Evolutionary conservation across 2,888 invertebrate genomes (phyloP), one percentile per base, ranked within the genome.

Genomic region (Drosophila subquinaria): DNA sequence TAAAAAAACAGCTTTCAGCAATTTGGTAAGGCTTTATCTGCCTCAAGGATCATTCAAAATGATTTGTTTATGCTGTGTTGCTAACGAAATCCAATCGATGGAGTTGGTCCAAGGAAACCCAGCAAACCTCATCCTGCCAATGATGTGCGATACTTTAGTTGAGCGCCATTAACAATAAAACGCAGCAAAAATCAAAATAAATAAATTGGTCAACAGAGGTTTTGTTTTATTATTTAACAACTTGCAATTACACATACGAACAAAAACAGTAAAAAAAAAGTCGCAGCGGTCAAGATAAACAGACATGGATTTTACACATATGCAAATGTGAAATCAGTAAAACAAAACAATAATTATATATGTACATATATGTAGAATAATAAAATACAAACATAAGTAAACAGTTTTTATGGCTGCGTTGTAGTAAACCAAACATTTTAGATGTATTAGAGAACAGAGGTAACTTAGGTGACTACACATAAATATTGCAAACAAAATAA

Each of bases 211-310:
- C 15, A 40, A 47, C 13, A 38, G 6, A 5, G 35, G 27, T 42
- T 20, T 47, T 53, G 27, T 51, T 64, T 72, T 67, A 73, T 55
- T 45, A 53, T 45, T 59, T 35, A 67, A 72, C 72, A 62, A 55
- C 13, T 61, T 66, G 3, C 10, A 38, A 36, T 35, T 67, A 50
- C 15, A 13, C 4, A 60, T 53, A 48, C 23, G 55, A 69, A 48
- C 57, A 53, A 73, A 65, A 69, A 73, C 69, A 69, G 23, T 38
- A 52, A 52, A 68, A 59, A 59, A 69, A 42, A 51, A 56, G 11
- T 47, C 45, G 65, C 53, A 72, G 45, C 60, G 35, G 55, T 30
- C n/a, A 45, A 48, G 15, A 42, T 48, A 17, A 43, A 30, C 23
- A 23, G 23, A 23, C 23, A 23, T 23, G 23, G 23, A 4, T 23